Conservation (phyloP, 2,888 invertebrate genomes). For the Tipula unca region DNA sequence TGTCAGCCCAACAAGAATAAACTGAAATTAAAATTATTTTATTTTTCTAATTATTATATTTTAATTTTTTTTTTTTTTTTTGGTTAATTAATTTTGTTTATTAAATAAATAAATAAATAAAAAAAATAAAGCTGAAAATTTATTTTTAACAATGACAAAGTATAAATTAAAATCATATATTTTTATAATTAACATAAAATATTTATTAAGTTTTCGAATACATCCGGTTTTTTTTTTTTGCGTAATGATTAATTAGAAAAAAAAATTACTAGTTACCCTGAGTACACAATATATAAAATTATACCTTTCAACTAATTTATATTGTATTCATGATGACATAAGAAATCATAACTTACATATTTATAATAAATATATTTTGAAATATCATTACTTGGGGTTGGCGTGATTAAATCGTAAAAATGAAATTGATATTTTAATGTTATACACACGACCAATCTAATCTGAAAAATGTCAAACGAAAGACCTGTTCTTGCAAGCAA, state of each 20-base stretch:
- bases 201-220: background rate
- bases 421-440: no score
- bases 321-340: background rate
- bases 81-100: background rate
- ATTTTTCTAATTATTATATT: conserved; percentile 8
- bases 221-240: background rate
- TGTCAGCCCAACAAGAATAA: conserved; percentile 15
- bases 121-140: background rate
- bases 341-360: background rate
- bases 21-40: conserved; percentile 16
- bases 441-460: background rate
- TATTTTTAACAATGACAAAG: background rate
- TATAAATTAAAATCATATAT: background rate
- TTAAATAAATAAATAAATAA: background rate
- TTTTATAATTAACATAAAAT: background rate
- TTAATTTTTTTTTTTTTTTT: background rate
- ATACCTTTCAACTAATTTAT: background rate
- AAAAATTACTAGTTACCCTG: no score
- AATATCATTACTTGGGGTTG: background rate
- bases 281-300: background rate
- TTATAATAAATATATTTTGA: background rate
- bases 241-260: background rate
- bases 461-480: background rate
- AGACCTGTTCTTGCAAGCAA: background rate
- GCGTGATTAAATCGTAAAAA: background rate